Evolutionary conservation across 2,113 vertebrate species (phyloP), one percentile per base, ranked within the genome.

Genomic region (Oxygymnocypris stewartii): DNA sequence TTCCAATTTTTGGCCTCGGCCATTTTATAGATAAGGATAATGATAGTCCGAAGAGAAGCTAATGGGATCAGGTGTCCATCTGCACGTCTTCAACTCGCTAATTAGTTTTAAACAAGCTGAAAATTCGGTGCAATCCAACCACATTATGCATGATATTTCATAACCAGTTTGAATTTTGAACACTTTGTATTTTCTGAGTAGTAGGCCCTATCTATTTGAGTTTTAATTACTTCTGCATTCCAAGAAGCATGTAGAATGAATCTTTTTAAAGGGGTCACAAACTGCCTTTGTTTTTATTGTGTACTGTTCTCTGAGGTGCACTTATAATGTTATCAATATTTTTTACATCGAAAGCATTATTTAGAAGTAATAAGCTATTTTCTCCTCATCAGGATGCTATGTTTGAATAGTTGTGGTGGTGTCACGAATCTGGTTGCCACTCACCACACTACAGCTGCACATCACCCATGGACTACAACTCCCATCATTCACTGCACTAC

Each of bases 41-140:
- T 25, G 42, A 76, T 25, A 49, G 74, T 47, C 23, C 47, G 31
- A 76, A 25, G 12, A 28, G 42, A 49, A n/a, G 74, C 74, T 76
- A 76, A 76, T 76, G 42, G n/a, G 74, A 76, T 76, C 74, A 49
- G 42, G n/a, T 76, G 74, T 28, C 42, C 42, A 3, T 28, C n/a
- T n/a, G 2, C 37, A 44, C 3, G n/a, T 76, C 28, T 31, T 1
- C 63, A 67, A 31, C 25, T 4, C 20, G 23, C 40, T 7, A 23
- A 75, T 47, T 40, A 14, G 18, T 73, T 73, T 23, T 75, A 75
- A 75, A 75, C n/a, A 2, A 74, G 20, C 1, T 23, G 37, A 2
- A 40, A 42, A 42, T 40, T 23, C 35, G 28, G 28, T 16, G 63
- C 63, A 67, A 23, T 73, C 18, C 35, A 73, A 37, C 37, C 69